Conservation (phyloP, 2,797 vertebrate genomes). For the Sebastes aleutianus region DNA sequence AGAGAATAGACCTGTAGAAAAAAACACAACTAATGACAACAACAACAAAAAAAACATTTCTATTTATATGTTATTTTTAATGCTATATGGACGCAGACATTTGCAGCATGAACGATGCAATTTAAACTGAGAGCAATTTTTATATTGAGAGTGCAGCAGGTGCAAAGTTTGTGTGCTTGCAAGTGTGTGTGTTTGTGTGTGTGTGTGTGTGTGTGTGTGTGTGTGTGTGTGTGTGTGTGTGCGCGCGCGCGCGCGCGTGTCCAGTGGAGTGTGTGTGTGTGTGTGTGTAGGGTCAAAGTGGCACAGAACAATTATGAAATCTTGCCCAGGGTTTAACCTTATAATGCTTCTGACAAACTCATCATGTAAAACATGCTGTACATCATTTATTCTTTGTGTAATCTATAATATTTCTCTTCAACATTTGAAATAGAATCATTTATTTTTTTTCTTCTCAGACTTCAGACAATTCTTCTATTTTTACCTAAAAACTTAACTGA, state of each 20-base stretch:
- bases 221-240: background rate
- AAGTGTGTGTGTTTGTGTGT: background rate
- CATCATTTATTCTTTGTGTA: background rate
- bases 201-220: background rate
- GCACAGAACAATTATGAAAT: slow-evolving; percentile 9
- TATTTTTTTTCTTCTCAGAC: background rate
- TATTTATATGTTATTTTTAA: background rate
- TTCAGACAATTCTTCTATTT: background rate
- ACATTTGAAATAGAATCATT: background rate
- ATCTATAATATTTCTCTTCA: background rate
- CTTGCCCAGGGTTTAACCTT: background rate
- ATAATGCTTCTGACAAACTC: background rate
- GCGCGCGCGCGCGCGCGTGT: background rate
- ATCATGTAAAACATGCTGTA: background rate
- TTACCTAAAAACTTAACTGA: background rate
- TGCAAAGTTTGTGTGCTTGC: slow-evolving; percentile 51
- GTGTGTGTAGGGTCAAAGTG: slow-evolving; percentile 13
- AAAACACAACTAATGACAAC: background rate
- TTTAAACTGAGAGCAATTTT: background rate
- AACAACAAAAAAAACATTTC: background rate
- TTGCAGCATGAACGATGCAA: background rate
- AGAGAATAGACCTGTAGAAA: background rate
- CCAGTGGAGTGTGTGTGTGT: background rate
- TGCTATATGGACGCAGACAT: fast-evolving
- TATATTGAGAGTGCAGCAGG: slow-evolving; percentile 50